Evolutionary conservation across 1,140 invertebrate genomes (phyloP), one percentile per base, ranked within the genome.

Genomic region (Macrosteles quadrilineatus): DNA sequence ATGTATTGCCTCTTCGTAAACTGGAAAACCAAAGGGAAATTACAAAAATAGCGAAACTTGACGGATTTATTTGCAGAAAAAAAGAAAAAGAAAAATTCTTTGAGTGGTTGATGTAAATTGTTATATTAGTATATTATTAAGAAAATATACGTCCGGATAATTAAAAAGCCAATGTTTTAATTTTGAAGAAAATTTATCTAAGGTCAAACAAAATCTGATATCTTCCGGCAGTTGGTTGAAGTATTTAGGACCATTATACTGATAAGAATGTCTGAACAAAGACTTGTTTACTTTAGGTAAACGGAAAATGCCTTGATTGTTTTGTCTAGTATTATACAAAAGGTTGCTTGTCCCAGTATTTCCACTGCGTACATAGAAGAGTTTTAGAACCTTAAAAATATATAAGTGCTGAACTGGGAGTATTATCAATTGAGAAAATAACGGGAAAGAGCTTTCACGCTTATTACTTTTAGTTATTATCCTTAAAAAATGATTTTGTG

Each of bases 361-460:
- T 36, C 64, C 64, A 43, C 31, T 40, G 9, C 23, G 19, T 25
- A 40, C 3, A 21, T 66, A 63, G 19, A 66, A 2, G 17, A 43
- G 36, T 17, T 66, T n/a, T 21, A 66, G 12, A 11, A 32, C 32
- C 21, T 66, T 66, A 43, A 36, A 66, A 11, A 66, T 3, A n/a
- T 12, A 66, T 3, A 36, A 19, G 40, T 66, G 25, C 21, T 66
- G 32, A 21, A 66, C 23, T 12, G 36, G 64, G n/a, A 66, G 3
- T 1, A 66, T 43, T 66, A 17, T 66, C 32, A 36, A 40, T 12
- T 45, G 3, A 36, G 17, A 29, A 32, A 31, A 43, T 43, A 66
- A 66, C 9, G 64, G 32, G 19, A 66, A 66, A 43, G 64, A 66
- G n/a, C 64, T 66, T 12, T 66, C 32, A 23, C 64, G 29, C 40